These are phyloP conservation scores for Anas bahamensis DNA, from an alignment of 2,797 vertebrate species.

Conservation along the genomic window DNA sequence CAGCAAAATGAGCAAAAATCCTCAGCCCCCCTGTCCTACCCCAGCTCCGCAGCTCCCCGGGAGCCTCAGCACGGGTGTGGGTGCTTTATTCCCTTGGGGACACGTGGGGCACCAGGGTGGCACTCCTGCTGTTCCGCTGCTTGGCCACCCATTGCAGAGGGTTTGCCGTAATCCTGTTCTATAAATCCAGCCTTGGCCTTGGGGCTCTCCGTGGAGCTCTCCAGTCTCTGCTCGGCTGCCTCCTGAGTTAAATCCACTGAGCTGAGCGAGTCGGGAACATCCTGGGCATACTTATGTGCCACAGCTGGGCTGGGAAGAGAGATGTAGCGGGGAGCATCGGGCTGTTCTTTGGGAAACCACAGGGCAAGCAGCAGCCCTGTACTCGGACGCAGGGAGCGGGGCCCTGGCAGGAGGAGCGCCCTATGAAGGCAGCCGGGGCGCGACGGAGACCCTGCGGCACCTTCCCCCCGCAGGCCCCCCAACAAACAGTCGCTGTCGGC, in stretches of 20 bases:
- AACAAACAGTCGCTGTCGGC: neutral
- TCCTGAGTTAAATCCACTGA: conserved; percentile 7
- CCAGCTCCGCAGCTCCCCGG: neutral
- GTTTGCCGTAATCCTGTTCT: conserved; percentile 7
- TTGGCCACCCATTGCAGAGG: neutral
- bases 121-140: neutral
- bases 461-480: neutral
- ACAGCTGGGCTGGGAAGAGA: neutral
- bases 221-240: conserved; percentile 6
- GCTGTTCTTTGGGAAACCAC: neutral
- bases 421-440: accelerated
- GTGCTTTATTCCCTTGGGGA: neutral
- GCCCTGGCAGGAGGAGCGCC: neutral
- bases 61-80: accelerated
- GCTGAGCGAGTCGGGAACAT: neutral
- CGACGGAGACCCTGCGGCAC: neutral
- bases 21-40: too few species aligned
- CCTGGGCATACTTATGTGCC: neutral
- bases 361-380: neutral
- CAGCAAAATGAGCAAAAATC: neutral
- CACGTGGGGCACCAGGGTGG: neutral
- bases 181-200: conserved; percentile 33
- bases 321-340: neutral
- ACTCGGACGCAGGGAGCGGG: too few species aligned
- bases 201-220: neutral